These are phyloP conservation scores for Neolamprologus ventralis DNA, from an alignment of 2,113 vertebrate species.

Conservation along the genomic window DNA sequence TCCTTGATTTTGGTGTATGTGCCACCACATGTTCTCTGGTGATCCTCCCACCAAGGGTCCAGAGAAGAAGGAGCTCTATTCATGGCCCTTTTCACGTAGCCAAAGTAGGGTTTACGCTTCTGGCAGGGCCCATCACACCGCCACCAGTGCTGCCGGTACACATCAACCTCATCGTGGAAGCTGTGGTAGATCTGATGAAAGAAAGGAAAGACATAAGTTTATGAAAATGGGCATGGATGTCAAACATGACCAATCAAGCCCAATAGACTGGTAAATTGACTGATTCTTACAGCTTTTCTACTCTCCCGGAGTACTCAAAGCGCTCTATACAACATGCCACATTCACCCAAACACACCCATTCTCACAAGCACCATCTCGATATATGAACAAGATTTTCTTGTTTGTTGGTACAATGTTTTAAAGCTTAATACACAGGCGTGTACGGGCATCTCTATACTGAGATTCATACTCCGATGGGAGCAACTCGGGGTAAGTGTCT, in stretches of 20 bases:
- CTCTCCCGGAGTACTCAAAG: not conserved
- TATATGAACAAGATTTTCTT: not conserved
- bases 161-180: conserved; percentile 86
- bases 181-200: conserved; percentile 79
- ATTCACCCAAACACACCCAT: not conserved
- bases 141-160: conserved; percentile 97
- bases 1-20: conserved; percentile 86
- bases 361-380: not conserved
- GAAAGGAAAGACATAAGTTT: not conserved
- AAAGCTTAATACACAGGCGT: too few species aligned
- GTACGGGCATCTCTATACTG: not conserved
- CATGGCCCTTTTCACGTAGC: conserved; percentile 88
- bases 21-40: conserved; percentile 84
- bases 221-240: not conserved
- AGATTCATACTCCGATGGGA: rapidly evolving
- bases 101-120: conserved; percentile 76
- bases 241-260: not conserved
- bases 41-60: conserved; percentile 91
- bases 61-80: conserved; percentile 85
- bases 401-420: too few species aligned
- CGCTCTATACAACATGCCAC: not conserved
- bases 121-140: conserved; percentile 86
- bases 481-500: not conserved
- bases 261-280: not conserved
- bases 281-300: not conserved